Percentiles rank a stretch among this genome's conserved stretches.
phyloP scores from a whole-genome alignment of 2,113 vertebrate genomes.

The Asarcornis scutulata region DNA sequence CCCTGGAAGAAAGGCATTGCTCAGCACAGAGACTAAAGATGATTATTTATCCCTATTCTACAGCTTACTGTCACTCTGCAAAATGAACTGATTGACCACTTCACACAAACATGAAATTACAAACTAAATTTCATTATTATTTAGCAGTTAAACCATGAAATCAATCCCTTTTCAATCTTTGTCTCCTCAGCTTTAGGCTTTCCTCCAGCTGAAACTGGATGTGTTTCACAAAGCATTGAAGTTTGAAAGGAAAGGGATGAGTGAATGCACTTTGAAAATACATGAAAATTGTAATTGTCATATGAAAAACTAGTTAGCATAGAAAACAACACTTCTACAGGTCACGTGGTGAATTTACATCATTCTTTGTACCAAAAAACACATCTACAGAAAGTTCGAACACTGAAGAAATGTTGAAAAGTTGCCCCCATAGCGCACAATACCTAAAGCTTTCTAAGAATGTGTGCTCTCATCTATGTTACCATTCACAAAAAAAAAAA shows the following conservation, averaged over 20 bases:
- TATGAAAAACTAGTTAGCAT: background rate
- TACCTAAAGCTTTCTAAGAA: conserved; percentile 28
- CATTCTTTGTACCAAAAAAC: background rate
- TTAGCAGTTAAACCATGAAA: conserved; percentile 4
- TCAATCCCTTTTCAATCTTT: background rate
- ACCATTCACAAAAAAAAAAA: background rate
- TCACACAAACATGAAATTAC: background rate
- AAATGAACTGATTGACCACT: background rate
- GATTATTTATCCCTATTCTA: background rate
- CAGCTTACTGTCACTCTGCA: background rate
- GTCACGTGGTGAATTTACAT: conserved; percentile 8
- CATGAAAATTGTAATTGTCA: background rate
- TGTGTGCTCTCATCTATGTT: background rate
- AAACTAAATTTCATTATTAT: background rate
- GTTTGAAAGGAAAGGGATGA: conserved; percentile 5
- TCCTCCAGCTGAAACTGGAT: background rate
- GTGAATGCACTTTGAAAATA: conserved; percentile 3
- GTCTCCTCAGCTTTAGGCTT: background rate
- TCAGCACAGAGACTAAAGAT: background rate
- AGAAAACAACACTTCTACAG: background rate
- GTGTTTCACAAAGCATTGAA: background rate
- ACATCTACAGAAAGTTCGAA: background rate
- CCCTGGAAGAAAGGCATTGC: background rate
- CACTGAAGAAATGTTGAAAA: conserved; percentile 8
- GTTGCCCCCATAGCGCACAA: background rate